These are phyloP conservation scores for Drosophila recens DNA, from an alignment of 2,888 invertebrate species.

Conservation along the genomic window DNA sequence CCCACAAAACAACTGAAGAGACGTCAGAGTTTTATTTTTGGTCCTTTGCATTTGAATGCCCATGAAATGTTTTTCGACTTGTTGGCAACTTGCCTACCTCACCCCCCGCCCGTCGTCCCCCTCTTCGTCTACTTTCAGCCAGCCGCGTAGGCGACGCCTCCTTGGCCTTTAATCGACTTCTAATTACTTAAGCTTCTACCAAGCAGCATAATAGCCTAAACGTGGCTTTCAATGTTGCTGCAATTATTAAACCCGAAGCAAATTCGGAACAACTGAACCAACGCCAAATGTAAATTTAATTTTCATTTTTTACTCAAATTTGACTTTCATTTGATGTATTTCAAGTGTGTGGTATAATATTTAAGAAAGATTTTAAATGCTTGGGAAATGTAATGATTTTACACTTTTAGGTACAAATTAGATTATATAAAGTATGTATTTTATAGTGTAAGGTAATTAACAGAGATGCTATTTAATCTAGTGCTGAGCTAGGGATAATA, in stretches of 20 bases:
- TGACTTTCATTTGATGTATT: background rate
- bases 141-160: slow-evolving; percentile 10
- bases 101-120: background rate
- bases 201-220: slow-evolving; percentile 61
- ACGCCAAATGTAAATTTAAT: slow-evolving; percentile 46
- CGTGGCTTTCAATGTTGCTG: slow-evolving; percentile 53
- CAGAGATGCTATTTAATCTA: too few species aligned
- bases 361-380: too few species aligned
- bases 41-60: slow-evolving; percentile 68
- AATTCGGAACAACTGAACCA: background rate
- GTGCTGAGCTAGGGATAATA: too few species aligned
- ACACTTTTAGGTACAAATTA: too few species aligned
- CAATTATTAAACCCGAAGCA: slow-evolving; percentile 51
- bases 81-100: slow-evolving; percentile 54
- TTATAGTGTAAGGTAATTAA: too few species aligned
- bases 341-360: background rate
- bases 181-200: slow-evolving; percentile 74
- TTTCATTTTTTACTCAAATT: background rate
- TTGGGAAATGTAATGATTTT: too few species aligned
- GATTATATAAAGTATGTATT: too few species aligned
- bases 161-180: slow-evolving; percentile 73
- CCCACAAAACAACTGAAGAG: background rate
- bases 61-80: slow-evolving; percentile 67
- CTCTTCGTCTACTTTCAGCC: background rate
- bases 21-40: slow-evolving; percentile 57